Percentiles rank a stretch among this genome's conserved stretches.
Evolutionary conservation across 2,797 vertebrate genomes (phyloP).

Genomic region (Chelon auratus): DNA sequence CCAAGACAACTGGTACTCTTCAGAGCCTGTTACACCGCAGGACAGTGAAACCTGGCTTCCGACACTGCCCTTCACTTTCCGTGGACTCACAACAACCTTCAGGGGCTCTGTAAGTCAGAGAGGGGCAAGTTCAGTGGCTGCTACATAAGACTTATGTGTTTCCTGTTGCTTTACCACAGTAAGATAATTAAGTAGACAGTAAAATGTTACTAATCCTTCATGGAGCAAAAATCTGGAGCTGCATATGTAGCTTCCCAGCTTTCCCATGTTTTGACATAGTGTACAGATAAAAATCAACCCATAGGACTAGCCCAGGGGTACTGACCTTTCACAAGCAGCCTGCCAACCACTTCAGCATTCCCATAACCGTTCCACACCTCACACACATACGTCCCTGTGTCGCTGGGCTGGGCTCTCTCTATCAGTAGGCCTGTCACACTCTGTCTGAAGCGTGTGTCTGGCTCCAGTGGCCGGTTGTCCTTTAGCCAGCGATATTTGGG

Average conservation of each 20-base stretch:
- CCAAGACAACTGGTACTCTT: conserved; percentile 96
- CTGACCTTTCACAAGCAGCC: conserved; percentile 95
- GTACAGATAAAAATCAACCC: neutral
- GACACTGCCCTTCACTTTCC: conserved; percentile 96
- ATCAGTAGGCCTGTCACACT: conserved; percentile 94
- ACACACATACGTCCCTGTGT: conserved; percentile 94
- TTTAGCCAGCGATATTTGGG: conserved; percentile 98
- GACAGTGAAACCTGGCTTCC: conserved; percentile 97
- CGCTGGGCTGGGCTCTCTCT: conserved; percentile 89
- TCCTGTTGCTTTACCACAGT: neutral
- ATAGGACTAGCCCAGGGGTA: conserved; percentile 35
- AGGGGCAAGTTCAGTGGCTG: conserved; percentile 13
- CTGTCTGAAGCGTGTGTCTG: conserved; percentile 94
- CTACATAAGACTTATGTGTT: neutral
- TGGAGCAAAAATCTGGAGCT: neutral
- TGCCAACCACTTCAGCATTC: conserved; percentile 93
- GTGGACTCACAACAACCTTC: conserved; percentile 93
- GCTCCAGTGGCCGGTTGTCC: conserved; percentile 95
- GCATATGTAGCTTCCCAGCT: neutral
- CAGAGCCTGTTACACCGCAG: conserved; percentile 92
- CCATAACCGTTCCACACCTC: conserved; percentile 98
- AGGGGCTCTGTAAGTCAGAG: conserved; percentile 86
- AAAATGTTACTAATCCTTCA: neutral
- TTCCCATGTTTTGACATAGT: neutral
- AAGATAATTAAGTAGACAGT: neutral